Base-by-base conservation (phyloP, 1,140 invertebrate species). In the Trichogramma pretiosum region DNA sequence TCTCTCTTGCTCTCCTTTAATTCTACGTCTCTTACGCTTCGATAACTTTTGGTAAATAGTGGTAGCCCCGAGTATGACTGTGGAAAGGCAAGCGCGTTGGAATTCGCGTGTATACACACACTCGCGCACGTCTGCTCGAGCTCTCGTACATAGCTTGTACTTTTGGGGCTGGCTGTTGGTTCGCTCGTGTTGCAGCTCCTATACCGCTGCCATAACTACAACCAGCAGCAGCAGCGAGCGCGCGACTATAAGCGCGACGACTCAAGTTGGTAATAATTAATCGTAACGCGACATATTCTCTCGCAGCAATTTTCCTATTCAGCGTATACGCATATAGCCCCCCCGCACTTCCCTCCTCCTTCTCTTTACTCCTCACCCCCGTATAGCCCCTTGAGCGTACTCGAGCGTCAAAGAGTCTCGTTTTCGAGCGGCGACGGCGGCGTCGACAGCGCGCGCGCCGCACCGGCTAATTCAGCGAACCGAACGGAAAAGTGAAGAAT, bases 21-120 rank as follows among this genome's bases (percentile, higher is more conserved):
- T 64, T 64, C 58, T 55, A 54, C 53, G 57, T 61, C 58, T 61
- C 56, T 64, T 47, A 48, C 53, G 61, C 58, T 61, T 56, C 62
- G 55, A 60, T 60, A 58, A 63, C 45, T 62, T 53, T 48, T 58
- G 55, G 57, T 58, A 63, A 65, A 63, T 60, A 63, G 46, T 38
- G 53, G 18, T 11, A 7, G 24, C 24, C 11, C 5, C 24, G 5
- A 7, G 24, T 28, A 47, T n/a, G n/a, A 48, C 50, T 54, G 56
- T 58, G 57, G 54, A 58, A 62, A 61, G 59, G 55, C 55, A 54
- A 49, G 49, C 52, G 53, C n/a, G n/a, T n/a, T n/a, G n/a, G 53
- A 44, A 36, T 43, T 38, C 26, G 23, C 32, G 13, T 19, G 23
- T 30, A 28, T 17, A 28, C 38, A 24, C 33, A 17, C 8, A 10